Base-by-base conservation (phyloP, 2,797 vertebrate genomes). In the Malurus leucopterus region DNA sequence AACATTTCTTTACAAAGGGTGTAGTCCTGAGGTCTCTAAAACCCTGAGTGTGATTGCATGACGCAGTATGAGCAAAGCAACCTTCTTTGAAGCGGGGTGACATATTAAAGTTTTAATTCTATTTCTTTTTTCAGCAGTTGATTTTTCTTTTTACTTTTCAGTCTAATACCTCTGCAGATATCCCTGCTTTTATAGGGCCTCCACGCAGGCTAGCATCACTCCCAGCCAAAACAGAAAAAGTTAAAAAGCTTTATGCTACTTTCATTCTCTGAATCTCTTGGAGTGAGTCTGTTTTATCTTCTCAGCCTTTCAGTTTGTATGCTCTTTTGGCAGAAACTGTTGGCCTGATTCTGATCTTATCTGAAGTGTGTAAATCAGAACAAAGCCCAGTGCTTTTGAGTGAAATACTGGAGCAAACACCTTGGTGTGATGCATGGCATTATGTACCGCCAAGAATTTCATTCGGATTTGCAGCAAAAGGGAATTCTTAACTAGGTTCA, bases 401-500 rank as follows among this genome's bases (percentile, higher is more conserved):
- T 62, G 87, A 74, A 78, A 77, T 87, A 73, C 32, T 51, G 88
- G 79, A 93, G 89, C 82, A 90, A 92, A 84, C 88, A 90, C 70
- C 70, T 75, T 73, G 61, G 57, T 63, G 51, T 1, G 2, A 59
- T 38, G 73, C 59, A 88, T 77, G 75, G 76, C 86, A 61, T 80
- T 77, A 80, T 47, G 59, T 50, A 68, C 86, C 61, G 81, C 91
- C 86, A 86, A 88, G 59, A 92, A 93, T 93, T 92, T 86, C 73
- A 49, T 83, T 91, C 0, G 12, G 89, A 90, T 93, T 75, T 2
- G 0, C 53, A 55, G 92, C 84, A 88, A 94, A 95, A 90, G 81
- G 44, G 90, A 92, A 92, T 94, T 90, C 81, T 83, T 93, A 95
- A 93, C 79, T 79, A 93, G 67, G 54, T 90, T 92, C 86, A 85